Base-by-base conservation (phyloP, 2,888 invertebrate genomes). In the Odontocerum albicorne region DNA sequence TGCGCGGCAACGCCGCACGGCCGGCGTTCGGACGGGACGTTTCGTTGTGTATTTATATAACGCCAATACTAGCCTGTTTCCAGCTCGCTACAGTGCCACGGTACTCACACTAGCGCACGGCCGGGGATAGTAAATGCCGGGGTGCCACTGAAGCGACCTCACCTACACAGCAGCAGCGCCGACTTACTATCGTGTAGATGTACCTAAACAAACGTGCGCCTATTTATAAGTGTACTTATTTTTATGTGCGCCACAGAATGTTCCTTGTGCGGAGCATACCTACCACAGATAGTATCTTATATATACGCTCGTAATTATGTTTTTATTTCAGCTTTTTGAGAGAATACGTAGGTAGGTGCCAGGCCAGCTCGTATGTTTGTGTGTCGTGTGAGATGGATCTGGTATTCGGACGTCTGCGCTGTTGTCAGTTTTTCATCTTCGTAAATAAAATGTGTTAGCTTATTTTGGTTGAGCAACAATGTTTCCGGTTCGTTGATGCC, bases 91-190 rank as follows among this genome's bases (percentile, higher is more conserved):
- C 46, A 7, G 7, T 7, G 12, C 3, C 45, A 12, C 36, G 8
- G 27, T 10, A 7, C 15, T 1, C 12, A n/a, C 35, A 36, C 36
- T 10, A 22, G 16, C 19, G 22, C 42, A 31, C 31, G 20, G n/a
- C n/a, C 15, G n/a, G 19, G 33, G 19, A 50, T 42, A 50, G 31
- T 16, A 15, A 20, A 15, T 15, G 19, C n/a, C 31, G 15, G 43
- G 27, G 27, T 39, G 49, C 43, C 51, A 31, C 36, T 20, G 22
- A 20, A 27, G 51, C 51, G 51, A 51, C 51, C 51, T 51, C 51
- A 51, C 51, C 35, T 36, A 13, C 12, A 51, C 51, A 42, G 8
- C 8, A 8, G 13, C 15, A 17, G 38, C 38, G 17, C 15, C 38
- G 15, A 4, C 21, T 20, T 31, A 39, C 17, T 15, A 8, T 20